These are phyloP conservation scores for Pygoscelis antarcticus DNA, from an alignment of 2,113 vertebrate species.

Conservation along the genomic window DNA sequence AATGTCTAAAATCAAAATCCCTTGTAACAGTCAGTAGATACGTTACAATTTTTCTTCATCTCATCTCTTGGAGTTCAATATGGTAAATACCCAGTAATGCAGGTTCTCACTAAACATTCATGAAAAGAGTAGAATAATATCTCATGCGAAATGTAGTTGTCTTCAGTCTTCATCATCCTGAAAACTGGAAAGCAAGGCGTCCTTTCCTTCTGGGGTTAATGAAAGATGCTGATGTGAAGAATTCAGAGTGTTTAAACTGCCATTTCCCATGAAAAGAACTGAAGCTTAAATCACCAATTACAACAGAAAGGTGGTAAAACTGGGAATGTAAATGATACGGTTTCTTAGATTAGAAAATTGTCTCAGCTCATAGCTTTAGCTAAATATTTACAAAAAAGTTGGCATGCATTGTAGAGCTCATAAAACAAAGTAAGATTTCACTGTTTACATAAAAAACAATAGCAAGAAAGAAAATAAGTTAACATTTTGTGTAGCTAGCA, in stretches of 20 bases:
- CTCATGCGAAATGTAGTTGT: neutral
- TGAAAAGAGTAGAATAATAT: neutral
- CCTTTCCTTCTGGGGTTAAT: neutral
- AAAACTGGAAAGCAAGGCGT: neutral
- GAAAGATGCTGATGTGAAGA: neutral
- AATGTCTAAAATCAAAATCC: neutral
- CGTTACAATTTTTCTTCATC: neutral
- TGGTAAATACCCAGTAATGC: neutral
- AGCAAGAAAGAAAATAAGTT: neutral
- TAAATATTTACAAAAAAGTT: neutral
- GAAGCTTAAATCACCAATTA: neutral
- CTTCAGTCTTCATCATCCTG: neutral
- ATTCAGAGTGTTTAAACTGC: neutral
- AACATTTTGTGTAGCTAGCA: neutral
- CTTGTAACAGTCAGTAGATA: neutral
- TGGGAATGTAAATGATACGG: neutral
- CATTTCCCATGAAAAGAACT: neutral
- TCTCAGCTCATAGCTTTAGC: neutral
- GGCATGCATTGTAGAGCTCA: neutral
- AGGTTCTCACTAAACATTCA: neutral
- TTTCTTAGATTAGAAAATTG: slow-evolving; percentile 3
- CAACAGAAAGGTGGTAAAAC: neutral
- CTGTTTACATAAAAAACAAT: neutral
- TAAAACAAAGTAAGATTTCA: neutral
- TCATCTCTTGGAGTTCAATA: neutral